Percentiles rank a stretch among this genome's conserved stretches.
These are phyloP conservation scores for Eleginops maclovinus DNA, from an alignment of 2,113 vertebrate genomes.

Conservation along the genomic window DNA sequence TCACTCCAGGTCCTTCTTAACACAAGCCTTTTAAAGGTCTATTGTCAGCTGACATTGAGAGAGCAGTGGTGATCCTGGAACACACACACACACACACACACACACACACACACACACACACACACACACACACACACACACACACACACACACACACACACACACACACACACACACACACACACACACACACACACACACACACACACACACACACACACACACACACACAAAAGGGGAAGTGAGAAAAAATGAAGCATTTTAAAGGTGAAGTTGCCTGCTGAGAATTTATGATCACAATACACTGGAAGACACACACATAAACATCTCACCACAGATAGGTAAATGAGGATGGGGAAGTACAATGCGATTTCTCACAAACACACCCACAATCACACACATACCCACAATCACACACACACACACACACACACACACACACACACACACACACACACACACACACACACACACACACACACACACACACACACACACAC, in stretches of 20 bases:
- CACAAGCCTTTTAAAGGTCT: constrained; percentile 74
- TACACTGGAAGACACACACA: constrained; percentile 55
- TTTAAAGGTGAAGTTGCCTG: constrained; percentile 72
- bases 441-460: constrained; percentile 5
- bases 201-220: constrained; percentile 22
- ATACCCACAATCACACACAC: not conserved
- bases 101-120: constrained; percentile 19
- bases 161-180: constrained; percentile 22
- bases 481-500: constrained; percentile 14
- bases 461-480: constrained; percentile 6
- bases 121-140: constrained; percentile 17
- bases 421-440: constrained; percentile 11
- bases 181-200: constrained; percentile 14
- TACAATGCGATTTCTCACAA: constrained; percentile 39
- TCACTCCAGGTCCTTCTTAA: constrained; percentile 75
- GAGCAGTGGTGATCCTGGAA: constrained; percentile 55
- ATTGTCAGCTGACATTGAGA: constrained; percentile 79
- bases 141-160: constrained; percentile 16
- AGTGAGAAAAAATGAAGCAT: constrained; percentile 61
- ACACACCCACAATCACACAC: constrained; percentile 10
- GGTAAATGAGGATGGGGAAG: constrained; percentile 74
- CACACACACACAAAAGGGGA: constrained; percentile 65
- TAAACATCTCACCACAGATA: constrained; percentile 42
- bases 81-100: constrained; percentile 7
- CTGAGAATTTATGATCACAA: constrained; percentile 67